phyloP scores from a whole-genome alignment of 2,797 vertebrate species.

The Channallabes apus region DNA sequence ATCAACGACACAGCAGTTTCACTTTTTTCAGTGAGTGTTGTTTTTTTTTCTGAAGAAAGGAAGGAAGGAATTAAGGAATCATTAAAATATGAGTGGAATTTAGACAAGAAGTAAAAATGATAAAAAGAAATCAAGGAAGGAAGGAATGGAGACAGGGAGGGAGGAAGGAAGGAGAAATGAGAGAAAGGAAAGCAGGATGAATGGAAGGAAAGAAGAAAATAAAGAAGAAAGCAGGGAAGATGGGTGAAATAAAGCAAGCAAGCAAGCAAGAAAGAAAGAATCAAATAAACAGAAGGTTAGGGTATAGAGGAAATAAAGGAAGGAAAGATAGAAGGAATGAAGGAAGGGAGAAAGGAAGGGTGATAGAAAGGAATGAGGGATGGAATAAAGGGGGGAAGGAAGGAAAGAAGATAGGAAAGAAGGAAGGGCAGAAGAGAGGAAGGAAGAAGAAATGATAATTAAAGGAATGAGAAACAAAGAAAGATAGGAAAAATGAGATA shows the following conservation, averaged over 20 bases:
- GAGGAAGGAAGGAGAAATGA: background rate
- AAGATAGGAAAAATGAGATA: background rate
- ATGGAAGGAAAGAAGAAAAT: background rate
- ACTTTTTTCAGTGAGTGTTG: no score
- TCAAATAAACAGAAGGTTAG: background rate
- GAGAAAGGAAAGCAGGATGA: background rate
- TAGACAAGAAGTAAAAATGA: background rate
- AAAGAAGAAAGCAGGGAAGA: background rate
- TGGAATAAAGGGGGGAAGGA: background rate
- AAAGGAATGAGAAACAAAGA: no score
- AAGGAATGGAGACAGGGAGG: background rate
- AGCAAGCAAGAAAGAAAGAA: background rate
- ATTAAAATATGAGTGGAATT: no score
- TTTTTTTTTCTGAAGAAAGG: no score
- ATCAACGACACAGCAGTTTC: no score
- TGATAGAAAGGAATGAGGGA: background rate
- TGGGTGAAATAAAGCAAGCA: background rate
- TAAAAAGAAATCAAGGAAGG: background rate
- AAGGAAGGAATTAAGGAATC: no score
- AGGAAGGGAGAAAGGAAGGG: background rate
- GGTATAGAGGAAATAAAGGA: background rate
- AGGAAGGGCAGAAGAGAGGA: background rate
- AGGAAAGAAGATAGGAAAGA: background rate
- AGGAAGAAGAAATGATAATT: background rate
- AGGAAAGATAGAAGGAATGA: background rate